Evolutionary conservation across 2,888 invertebrate species (phyloP), one percentile per base, ranked within the genome.

Genomic region (Ramazzottius varieornatus): DNA sequence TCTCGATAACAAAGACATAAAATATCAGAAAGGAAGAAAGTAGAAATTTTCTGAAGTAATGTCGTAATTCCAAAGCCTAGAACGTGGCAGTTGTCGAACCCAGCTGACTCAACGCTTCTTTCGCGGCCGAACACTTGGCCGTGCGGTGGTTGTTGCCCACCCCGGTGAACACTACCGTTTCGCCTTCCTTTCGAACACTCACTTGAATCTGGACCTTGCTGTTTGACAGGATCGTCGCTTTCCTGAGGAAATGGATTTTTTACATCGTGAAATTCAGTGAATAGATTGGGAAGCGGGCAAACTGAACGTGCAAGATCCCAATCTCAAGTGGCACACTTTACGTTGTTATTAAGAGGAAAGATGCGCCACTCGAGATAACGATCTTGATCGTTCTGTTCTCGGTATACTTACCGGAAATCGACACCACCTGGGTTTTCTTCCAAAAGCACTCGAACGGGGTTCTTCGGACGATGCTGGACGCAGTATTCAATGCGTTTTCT

Each of bases 401-500:
- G n/a, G n/a, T n/a, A n/a, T n/a, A n/a, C 54, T 54, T 54, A 54
- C 54, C 4, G 29, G 29, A 54, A 54, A 24, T 8, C n/a, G 29
- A 54, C 54, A 54, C 24, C 29, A 24, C 24, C 24, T 4, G 54
- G 13, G 4, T 29, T 24, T 16, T 54, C 20, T 69, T 80, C 80
- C 68, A 79, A 70, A 24, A 80, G 71, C 70, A 80, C 79, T 66
- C 80, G 72, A 32, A 80, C 78, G 29, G 80, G 80, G 24, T 78
- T 79, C 68, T 78, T 77, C 29, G 80, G 80, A 65, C 80, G 78
- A 69, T 77, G 76, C 66, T 73, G 72, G 67, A 78, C 74, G 68
- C 78, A 80, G 67, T 76, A 73, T 65, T 79, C 78, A 29, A 96
- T 85, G 76, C 91, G 88, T n/a, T 82, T 80, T 73, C 83, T 81